Evolutionary conservation across 1,140 invertebrate species (phyloP), one percentile per base, ranked within the genome.

Genomic region (Colletes latitarsis): DNA sequence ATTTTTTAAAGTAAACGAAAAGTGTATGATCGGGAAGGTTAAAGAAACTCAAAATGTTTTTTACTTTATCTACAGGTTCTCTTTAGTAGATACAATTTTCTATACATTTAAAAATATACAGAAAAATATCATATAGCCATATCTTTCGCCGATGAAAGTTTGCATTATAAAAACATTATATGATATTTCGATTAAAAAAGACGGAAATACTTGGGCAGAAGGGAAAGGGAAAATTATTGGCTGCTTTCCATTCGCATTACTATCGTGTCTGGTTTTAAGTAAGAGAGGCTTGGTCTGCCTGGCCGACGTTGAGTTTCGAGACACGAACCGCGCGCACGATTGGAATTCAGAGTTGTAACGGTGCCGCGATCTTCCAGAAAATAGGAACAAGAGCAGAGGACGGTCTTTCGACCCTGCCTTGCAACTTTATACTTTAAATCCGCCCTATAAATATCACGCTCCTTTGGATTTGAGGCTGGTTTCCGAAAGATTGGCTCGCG

Each of bases 401-500:
- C 82, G 85, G 77, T 77, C 86, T 86, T 88, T 89, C 86, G 21
- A 21, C 19, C 55, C 66, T 52, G 30, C 39, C 52, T 67, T 69
- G 87, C 88, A 90, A 92, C 91, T 93, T 93, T 93, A 93, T 93
- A 92, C 92, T 93, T 93, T 93, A 93, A 93, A 93, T 93, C 93
- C 92, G 75, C 84, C 91, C 92, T 92, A 93, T 93, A 93, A 93
- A 93, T 93, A 93, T 93, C 92, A 91, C 84, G 90, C 90, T 93
- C 88, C 90, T 93, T 93, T 91, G 92, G 92, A 92, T 92, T 91
- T 91, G 88, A 89, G 91, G 89, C 89, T 92, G 92, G 92, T 93
- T 93, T 93, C 93, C 93, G 91, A 93, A 93, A 93, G 93, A 93
- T 93, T 93, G 93, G 92, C 92, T 93, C 92, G 89, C 91, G 91